Evolutionary conservation across 2,888 invertebrate genomes (phyloP).

Genomic region (Chymomyza procnemis): DNA sequence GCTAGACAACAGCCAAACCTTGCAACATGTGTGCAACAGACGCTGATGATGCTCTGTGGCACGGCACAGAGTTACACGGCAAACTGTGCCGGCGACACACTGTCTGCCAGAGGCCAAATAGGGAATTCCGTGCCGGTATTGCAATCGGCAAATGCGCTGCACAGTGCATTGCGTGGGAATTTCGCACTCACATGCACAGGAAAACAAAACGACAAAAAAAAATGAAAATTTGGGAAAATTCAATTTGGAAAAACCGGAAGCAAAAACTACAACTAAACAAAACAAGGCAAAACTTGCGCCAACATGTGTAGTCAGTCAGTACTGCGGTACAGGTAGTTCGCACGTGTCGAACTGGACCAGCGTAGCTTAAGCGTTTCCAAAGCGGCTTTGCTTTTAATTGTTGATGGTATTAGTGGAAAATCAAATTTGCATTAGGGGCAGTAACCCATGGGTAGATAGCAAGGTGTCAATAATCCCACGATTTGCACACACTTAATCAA

Average conservation of each 20-base stretch:
- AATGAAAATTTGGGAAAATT: slow-evolving; percentile 56
- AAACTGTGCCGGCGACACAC: slow-evolving; percentile 46
- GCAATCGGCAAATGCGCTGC: slow-evolving; percentile 47
- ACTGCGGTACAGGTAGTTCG: not conserved
- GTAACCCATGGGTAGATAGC: too few species aligned
- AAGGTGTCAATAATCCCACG: slow-evolving; percentile 73
- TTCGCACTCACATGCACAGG: slow-evolving; percentile 38
- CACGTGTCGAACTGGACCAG: not conserved
- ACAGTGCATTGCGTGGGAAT: slow-evolving; percentile 63
- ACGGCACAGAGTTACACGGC: not conserved
- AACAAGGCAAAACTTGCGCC: slow-evolving; percentile 43
- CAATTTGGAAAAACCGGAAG: slow-evolving; percentile 65
- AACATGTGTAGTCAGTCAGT: slow-evolving; percentile 61
- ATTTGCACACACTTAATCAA: slow-evolving; percentile 67
- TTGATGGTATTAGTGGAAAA: slow-evolving; percentile 72
- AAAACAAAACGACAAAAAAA: not conserved
- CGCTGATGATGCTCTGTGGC: slow-evolving; percentile 6
- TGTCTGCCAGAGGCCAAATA: slow-evolving; percentile 49
- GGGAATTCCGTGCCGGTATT: slow-evolving; percentile 60
- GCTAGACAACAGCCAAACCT: slow-evolving; percentile 11
- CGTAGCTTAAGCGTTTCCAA: slow-evolving; percentile 10
- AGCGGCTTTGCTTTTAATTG: slow-evolving; percentile 64
- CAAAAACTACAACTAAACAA: slow-evolving; percentile 12
- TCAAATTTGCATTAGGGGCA: slow-evolving; percentile 52
- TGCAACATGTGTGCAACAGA: slow-evolving; percentile 71